phyloP scores from a whole-genome alignment of 2,113 vertebrate species.

The Polypterus bichir region DNA sequence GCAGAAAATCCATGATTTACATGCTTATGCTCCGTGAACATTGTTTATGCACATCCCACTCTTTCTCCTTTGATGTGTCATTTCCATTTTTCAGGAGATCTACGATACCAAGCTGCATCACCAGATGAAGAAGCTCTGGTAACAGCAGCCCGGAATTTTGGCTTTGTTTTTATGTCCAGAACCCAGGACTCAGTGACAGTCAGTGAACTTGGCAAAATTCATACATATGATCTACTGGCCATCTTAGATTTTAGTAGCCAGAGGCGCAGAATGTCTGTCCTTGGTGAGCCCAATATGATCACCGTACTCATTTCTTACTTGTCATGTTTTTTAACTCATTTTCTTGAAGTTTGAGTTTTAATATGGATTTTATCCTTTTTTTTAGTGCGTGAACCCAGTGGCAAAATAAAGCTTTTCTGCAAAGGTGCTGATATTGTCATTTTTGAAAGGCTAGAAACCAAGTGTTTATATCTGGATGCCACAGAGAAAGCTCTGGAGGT shows the following conservation, averaged over 20 bases:
- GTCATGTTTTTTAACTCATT: background rate
- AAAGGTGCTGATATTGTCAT: slow-evolving; percentile 85
- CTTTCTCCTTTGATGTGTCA: too few relatives aligned
- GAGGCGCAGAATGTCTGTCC: slow-evolving; percentile 82
- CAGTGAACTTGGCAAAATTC: slow-evolving; percentile 61
- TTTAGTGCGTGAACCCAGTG: slow-evolving; percentile 72
- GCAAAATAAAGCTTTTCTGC: slow-evolving; percentile 71
- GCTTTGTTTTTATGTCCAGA: slow-evolving; percentile 71
- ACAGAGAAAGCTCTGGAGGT: slow-evolving; percentile 64
- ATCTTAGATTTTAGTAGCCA: slow-evolving; percentile 82
- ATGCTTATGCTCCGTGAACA: too few relatives aligned
- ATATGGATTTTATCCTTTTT: background rate
- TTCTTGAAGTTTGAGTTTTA: too few relatives aligned
- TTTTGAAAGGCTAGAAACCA: slow-evolving; percentile 50
- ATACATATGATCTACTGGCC: slow-evolving; percentile 64
- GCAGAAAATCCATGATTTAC: slow-evolving; percentile 3
- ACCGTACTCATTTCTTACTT: too few relatives aligned
- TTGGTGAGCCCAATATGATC: slow-evolving; percentile 53
- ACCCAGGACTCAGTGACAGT: slow-evolving; percentile 66
- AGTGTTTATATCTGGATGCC: slow-evolving; percentile 29
- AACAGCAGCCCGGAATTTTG: slow-evolving; percentile 64
- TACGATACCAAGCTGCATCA: slow-evolving; percentile 77
- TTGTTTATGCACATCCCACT: too few relatives aligned
- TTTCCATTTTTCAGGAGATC: slow-evolving; percentile 40
- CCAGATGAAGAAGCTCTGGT: slow-evolving; percentile 84